Base-by-base conservation (phyloP, 2,888 invertebrate species). In the Nesidiocoris tenuis region DNA sequence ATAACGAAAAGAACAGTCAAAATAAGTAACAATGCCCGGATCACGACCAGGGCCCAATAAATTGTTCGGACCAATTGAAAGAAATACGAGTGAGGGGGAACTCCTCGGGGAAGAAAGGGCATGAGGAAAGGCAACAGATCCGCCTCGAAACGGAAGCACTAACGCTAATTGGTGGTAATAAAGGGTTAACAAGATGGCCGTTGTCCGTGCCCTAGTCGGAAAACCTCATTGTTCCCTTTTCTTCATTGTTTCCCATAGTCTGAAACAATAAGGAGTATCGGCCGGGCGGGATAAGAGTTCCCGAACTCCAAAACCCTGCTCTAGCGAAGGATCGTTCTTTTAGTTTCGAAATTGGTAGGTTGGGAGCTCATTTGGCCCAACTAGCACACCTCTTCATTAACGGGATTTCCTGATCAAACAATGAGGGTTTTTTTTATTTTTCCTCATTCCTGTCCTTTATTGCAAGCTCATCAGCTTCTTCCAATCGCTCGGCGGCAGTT, bases 81-180 rank as follows among this genome's bases (percentile, higher is more conserved):
- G 63, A 63, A 63, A n/a, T 9, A 63, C 63, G 55, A 59, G 59
- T 64, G 3, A 23, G 19, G 23, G 39, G 39, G 39, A 39, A 12
- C 12, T 12, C 12, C 12, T 39, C 39, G 39, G 12, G 39, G 39
- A 39, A 12, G 39, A 39, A 39, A 39, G 39, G 39, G 5, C 39
- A 39, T 12, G 39, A 39, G 39, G 39, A 12, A 39, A 39, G 39
- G 39, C 39, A 39, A 39, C 39, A 39, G 39, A 39, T 39, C 39
- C 39, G 39, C 39, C 12, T 39, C n/a, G 22, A 17, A 3, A 59
- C 19, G 59, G 19, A 59, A 17, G 64, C n/a, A n/a, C 64, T 64
- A 64, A 64, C 64, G 24, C 64, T 64, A 64, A 64, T 64, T 64
- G 24, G 22, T 64, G 64, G 64, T 64, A 64, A 64, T 64, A 64